Evolutionary conservation across 2,113 vertebrate genomes (phyloP), one percentile per base, ranked within the genome.

Genomic region (Silurus meridionalis): DNA sequence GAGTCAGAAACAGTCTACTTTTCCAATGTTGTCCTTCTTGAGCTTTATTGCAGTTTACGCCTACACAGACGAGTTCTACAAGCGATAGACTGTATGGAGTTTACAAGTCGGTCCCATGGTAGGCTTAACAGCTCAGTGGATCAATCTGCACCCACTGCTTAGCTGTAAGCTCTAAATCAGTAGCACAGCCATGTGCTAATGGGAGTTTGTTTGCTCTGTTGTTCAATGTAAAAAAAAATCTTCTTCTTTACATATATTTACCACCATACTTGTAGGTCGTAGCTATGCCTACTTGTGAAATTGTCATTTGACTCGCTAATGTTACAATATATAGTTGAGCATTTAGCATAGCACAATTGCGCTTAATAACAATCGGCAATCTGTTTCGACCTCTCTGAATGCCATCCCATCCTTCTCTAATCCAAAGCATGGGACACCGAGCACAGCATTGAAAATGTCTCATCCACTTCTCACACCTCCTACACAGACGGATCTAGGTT

Each of bases 401-500:
- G 8, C 55, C n/a, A 57, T 21, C 1, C 19, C 3, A 61, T 60
- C 19, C 57, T 48, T 80, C 28, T 13, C 17, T 46, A 61, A 2
- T 21, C 55, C 28, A 60, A 60, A 46, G 55, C 60, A 80, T 46
- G 67, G 64, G 55, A 61, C 64, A 82, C 48, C 58, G 80, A 86
- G 60, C 63, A 74, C 60, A 85, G 79, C 55, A 87, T 28, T 78
- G 50, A 75, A 85, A 23, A 82, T 58, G 72, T 72, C 72, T 83
- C 82, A 82, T 79, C 75, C 83, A 83, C 64, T 84, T 46, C 50
- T 57, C 61, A 75, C 64, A 83, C 87, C 64, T 87, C 58, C 58
- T 77, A 85, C 83, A 60, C 60, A 89, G n/a, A 80, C 13, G 28
- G 28, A 80, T 64, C 75, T 80, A 58, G 81, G 84, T 80, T 88